A percentile compares a stretch with the other conserved stretches of the same genome.
Conservation (phyloP, 2,888 invertebrate species). For the Leptinotarsa juncta region DNA sequence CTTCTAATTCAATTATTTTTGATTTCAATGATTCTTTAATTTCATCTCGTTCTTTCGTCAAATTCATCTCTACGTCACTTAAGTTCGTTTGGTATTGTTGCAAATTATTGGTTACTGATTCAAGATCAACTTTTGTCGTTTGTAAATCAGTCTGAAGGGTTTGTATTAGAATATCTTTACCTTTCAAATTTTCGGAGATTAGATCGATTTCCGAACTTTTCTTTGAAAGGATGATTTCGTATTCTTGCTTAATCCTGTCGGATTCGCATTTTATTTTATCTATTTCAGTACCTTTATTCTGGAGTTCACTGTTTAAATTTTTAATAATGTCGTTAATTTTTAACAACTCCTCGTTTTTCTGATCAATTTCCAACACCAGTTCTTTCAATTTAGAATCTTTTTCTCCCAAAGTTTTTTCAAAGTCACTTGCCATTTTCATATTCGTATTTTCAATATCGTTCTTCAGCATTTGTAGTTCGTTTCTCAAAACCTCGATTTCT, state of each 20-base stretch:
- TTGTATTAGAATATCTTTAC: slow-evolving; percentile 49
- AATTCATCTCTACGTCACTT: slow-evolving; percentile 54
- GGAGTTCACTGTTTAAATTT: slow-evolving; percentile 52
- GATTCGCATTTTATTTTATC: slow-evolving; percentile 51
- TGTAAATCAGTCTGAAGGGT: slow-evolving; percentile 61
- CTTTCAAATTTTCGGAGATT: slow-evolving; percentile 28
- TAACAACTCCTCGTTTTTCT: slow-evolving; percentile 22
- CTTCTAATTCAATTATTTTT: slow-evolving; percentile 61
- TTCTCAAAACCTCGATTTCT: slow-evolving; percentile 41
- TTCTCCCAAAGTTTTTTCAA: slow-evolving; percentile 35
- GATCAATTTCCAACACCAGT: slow-evolving; percentile 30
- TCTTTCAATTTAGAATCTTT: slow-evolving; percentile 42
- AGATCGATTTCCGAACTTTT: slow-evolving; percentile 26
- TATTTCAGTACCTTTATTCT: slow-evolving; percentile 48
- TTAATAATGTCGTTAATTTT: slow-evolving; percentile 24
- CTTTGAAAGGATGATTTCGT: slow-evolving; percentile 30
- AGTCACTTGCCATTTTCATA: slow-evolving; percentile 33
- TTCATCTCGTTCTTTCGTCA: slow-evolving; percentile 62
- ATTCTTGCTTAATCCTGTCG: slow-evolving; percentile 43
- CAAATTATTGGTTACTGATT: slow-evolving; percentile 56
- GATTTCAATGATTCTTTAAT: slow-evolving; percentile 58
- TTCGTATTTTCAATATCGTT: slow-evolving; percentile 23
- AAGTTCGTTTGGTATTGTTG: slow-evolving; percentile 61
- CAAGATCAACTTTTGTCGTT: slow-evolving; percentile 60
- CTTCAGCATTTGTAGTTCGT: slow-evolving; percentile 41